These are phyloP conservation scores for Diglossa brunneiventris DNA, from an alignment of 2,113 vertebrate species.

Conservation along the genomic window DNA sequence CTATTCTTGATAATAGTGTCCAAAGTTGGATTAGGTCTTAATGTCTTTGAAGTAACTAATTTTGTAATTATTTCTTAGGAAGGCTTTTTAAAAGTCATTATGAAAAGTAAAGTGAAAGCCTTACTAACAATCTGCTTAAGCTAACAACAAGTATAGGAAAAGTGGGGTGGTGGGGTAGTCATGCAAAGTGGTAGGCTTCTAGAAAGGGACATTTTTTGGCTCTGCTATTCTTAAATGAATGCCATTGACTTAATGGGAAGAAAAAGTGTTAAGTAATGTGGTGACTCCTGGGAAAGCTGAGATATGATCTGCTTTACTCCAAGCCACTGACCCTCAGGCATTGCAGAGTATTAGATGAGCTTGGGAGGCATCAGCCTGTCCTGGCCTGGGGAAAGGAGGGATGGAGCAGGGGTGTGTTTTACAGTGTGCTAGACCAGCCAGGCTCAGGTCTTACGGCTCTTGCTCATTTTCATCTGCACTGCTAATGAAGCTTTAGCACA, in stretches of 20 bases:
- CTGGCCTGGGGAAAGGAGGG: background rate
- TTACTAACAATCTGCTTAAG: background rate
- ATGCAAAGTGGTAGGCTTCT: background rate
- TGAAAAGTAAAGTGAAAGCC: background rate
- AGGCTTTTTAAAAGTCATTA: background rate
- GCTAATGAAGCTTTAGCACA: fast-evolving
- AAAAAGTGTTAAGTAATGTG: background rate
- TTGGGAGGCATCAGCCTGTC: background rate
- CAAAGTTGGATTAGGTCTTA: background rate
- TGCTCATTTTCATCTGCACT: background rate
- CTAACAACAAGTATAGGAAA: background rate
- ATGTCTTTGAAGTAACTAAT: background rate
- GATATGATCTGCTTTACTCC: background rate
- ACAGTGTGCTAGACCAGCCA: background rate
- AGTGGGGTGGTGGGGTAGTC: background rate
- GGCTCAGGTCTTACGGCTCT: background rate
- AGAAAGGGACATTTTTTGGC: background rate
- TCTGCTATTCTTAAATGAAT: background rate
- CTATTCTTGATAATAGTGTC: background rate
- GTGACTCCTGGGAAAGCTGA: background rate
- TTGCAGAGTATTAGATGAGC: background rate
- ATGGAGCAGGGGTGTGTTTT: background rate
- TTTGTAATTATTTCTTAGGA: background rate
- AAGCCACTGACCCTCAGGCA: background rate
- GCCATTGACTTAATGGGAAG: background rate